These are phyloP conservation scores for Alosa sapidissima DNA, from an alignment of 2,797 vertebrate species.

Conservation along the genomic window DNA sequence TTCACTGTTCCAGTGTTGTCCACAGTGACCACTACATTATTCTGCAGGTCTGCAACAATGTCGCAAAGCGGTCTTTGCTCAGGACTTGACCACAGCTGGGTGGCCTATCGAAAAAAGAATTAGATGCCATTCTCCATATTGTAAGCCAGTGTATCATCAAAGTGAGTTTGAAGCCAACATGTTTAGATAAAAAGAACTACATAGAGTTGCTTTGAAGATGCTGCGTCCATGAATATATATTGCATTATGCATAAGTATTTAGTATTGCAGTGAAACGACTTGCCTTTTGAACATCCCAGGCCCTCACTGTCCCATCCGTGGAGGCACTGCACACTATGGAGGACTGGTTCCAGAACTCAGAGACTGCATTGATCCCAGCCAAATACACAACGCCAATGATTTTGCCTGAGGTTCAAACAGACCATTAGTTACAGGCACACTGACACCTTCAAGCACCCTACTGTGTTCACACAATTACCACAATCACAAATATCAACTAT, in stretches of 20 bases:
- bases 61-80: constrained; percentile 67
- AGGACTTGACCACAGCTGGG: constrained; percentile 73
- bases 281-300: constrained; percentile 75
- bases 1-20: constrained; percentile 66
- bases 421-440: background rate
- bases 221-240: background rate
- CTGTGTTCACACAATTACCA: too few species aligned
- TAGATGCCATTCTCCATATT: background rate
- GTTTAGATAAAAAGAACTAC: too few species aligned
- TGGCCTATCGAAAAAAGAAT: constrained; percentile 59
- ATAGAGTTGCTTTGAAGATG: background rate
- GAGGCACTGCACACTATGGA: constrained; percentile 75
- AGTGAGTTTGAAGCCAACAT: too few species aligned
- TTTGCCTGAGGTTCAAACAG: constrained; percentile 62
- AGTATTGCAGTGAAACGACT: background rate
- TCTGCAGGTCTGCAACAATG: constrained; percentile 61
- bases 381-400: constrained; percentile 71
- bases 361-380: constrained; percentile 51
- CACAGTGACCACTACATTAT: constrained; percentile 65
- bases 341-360: constrained; percentile 57
- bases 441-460: too few species aligned
- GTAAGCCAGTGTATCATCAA: too few species aligned
- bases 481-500: background rate
- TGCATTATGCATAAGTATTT: background rate
- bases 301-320: constrained; percentile 72